phyloP scores from a whole-genome alignment of 2,888 invertebrate genomes.

The Salpingus planirostris region DNA sequence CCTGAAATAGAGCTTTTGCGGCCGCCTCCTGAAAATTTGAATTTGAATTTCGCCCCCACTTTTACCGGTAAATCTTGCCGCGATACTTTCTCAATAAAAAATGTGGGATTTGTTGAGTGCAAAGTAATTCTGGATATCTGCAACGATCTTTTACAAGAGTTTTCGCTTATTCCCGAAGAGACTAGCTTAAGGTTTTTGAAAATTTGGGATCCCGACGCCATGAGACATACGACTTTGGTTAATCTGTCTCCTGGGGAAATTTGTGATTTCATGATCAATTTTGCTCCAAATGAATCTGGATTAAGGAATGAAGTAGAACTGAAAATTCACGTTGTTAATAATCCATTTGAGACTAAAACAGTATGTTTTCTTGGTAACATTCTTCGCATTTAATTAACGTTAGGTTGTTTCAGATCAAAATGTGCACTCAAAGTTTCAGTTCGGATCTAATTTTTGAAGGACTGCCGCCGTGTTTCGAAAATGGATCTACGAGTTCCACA shows the following conservation, averaged over 20 bases:
- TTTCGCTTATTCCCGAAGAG: conserved; percentile 13
- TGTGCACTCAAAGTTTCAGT: conserved; percentile 36
- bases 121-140: conserved; percentile 37
- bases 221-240: conserved; percentile 23
- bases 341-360: conserved; percentile 48
- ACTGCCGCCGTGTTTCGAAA: conserved; percentile 15
- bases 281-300: conserved; percentile 29
- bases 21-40: conserved; percentile 25
- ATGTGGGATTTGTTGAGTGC: conserved; percentile 36
- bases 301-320: conserved; percentile 29
- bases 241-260: conserved; percentile 28
- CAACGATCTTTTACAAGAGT: conserved; percentile 26
- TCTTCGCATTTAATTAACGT: too few species aligned
- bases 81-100: conserved; percentile 33
- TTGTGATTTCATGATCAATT: conserved; percentile 31
- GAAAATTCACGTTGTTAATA: conserved; percentile 43
- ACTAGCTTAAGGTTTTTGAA: not conserved
- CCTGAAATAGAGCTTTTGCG: conserved; percentile 39
- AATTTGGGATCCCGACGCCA: conserved; percentile 1
- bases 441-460: conserved; percentile 43
- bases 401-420: conserved; percentile 2
- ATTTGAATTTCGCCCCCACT: conserved; percentile 35
- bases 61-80: conserved; percentile 23
- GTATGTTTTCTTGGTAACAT: conserved; percentile 18
- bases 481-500: not conserved